Evolutionary conservation across 2,797 vertebrate genomes (phyloP), one percentile per base, ranked within the genome.

Genomic region (Myotis myotis): DNA sequence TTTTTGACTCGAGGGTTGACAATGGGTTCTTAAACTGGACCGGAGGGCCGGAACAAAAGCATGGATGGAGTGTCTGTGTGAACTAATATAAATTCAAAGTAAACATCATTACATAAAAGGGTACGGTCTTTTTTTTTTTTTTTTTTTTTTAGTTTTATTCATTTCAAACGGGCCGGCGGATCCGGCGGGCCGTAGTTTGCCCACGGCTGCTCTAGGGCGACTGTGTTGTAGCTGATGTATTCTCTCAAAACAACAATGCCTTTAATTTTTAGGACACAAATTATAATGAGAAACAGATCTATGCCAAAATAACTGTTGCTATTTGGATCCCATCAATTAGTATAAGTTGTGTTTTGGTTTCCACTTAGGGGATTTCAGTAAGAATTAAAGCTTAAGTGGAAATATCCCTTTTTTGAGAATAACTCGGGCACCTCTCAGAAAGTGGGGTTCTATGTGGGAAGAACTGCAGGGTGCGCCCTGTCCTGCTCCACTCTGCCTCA

Each of bases 401-500:
- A 78, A 38, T 44, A 23, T n/a, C 60, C 28, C 16, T 51, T 70
- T 62, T 41, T 17, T 51, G 30, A 41, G 25, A 82, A 6, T 15
- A 11, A 10, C 76, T 76, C 0, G 0, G 15, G 57, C 16, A 74
- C 12, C 28, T 79, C 75, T 78, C 20, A 4, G 13, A 16, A 13
- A n/a, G 44, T 23, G 3, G 17, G 55, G 16, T 33, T 57, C 51
- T 33, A 0, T 30, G 8, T 71, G 33, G 62, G 28, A 81, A 47
- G n/a, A 84, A 36, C 53, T 49, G 1, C 17, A 8, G 2, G 5
- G 10, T 0, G 0, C 2, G 4, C 2, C 0, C 9, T 25, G 12
- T 28, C 47, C 2, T 78, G 11, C 3, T 72, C 10, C 3, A 7
- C 7, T 53, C 28, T 60, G 12, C 22, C 9, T 53, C 17, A 22